phyloP scores from a whole-genome alignment of 2,888 invertebrate species.

The Chymomyza procnemis region DNA sequence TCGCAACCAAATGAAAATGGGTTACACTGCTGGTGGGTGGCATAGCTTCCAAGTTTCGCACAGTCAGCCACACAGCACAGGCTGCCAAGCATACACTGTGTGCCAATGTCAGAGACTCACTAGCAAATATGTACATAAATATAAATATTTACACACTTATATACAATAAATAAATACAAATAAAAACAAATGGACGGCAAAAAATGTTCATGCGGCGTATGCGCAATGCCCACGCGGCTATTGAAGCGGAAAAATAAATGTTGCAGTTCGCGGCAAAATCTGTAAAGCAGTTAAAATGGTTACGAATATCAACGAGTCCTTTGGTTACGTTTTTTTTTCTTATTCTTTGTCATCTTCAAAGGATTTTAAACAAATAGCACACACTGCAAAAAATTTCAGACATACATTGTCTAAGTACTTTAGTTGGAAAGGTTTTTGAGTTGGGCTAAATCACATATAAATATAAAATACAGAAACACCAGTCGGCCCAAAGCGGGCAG shows the following conservation, averaged over 20 bases:
- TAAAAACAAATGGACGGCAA: slow-evolving; percentile 58
- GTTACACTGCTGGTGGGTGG: background rate
- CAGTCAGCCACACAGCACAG: background rate
- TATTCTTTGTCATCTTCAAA: background rate
- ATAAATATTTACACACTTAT: background rate
- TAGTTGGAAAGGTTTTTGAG: too few species aligned
- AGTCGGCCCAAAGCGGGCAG: too few species aligned
- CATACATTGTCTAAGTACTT: too few species aligned
- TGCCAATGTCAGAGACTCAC: slow-evolving; percentile 47
- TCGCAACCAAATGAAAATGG: slow-evolving; percentile 40
- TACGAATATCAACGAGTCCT: background rate
- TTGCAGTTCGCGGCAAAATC: slow-evolving; percentile 38
- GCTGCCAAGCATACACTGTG: slow-evolving; percentile 22
- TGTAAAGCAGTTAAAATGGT: slow-evolving; percentile 3
- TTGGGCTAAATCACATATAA: too few species aligned
- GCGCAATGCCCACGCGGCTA: slow-evolving; percentile 32
- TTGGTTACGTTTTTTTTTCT: background rate
- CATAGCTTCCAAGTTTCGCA: background rate
- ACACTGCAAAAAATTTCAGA: slow-evolving; percentile 26
- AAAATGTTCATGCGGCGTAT: slow-evolving; percentile 50
- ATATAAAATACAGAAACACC: too few species aligned
- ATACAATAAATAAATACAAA: slow-evolving; percentile 52
- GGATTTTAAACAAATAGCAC: slow-evolving; percentile 40
- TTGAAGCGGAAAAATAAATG: slow-evolving; percentile 54
- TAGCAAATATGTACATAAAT: slow-evolving; percentile 34